These are phyloP conservation scores for Sphyrna mokarran DNA, from an alignment of 2,113 vertebrate species.

Conservation along the genomic window DNA sequence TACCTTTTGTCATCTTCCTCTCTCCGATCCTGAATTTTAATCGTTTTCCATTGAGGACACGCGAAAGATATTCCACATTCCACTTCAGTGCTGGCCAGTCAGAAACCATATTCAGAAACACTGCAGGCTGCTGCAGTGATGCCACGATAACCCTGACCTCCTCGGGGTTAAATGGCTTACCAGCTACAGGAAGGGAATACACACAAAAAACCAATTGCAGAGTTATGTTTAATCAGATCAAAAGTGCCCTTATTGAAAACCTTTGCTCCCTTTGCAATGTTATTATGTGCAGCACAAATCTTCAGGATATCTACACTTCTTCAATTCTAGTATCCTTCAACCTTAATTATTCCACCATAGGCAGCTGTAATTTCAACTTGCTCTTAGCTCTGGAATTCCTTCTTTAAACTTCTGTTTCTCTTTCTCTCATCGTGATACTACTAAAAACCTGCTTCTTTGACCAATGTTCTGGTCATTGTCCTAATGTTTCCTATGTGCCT, in stretches of 20 bases:
- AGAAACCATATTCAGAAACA: slow-evolving; percentile 74
- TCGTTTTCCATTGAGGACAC: slow-evolving; percentile 55
- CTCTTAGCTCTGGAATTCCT: background rate
- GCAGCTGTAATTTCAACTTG: background rate
- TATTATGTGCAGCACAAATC: too few relatives aligned
- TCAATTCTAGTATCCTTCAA: background rate
- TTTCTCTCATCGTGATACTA: background rate
- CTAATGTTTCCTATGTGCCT: background rate
- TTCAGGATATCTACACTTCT: too few relatives aligned
- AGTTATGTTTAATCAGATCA: background rate
- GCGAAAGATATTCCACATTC: slow-evolving; percentile 66
- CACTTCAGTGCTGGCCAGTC: slow-evolving; percentile 79
- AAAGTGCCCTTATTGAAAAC: background rate
- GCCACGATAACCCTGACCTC: slow-evolving; percentile 66
- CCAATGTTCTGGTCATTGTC: background rate
- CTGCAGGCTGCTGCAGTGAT: slow-evolving; percentile 67
- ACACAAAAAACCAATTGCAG: background rate
- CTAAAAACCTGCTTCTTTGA: background rate
- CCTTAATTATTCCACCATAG: background rate
- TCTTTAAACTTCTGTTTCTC: background rate
- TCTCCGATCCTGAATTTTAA: slow-evolving; percentile 76
- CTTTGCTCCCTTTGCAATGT: background rate
- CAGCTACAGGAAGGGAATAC: slow-evolving; percentile 49
- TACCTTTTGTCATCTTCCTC: slow-evolving; percentile 60
- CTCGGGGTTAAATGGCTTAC: slow-evolving; percentile 74